These are phyloP conservation scores for Zonitis immaculata DNA, from an alignment of 2,888 invertebrate species.

Conservation along the genomic window DNA sequence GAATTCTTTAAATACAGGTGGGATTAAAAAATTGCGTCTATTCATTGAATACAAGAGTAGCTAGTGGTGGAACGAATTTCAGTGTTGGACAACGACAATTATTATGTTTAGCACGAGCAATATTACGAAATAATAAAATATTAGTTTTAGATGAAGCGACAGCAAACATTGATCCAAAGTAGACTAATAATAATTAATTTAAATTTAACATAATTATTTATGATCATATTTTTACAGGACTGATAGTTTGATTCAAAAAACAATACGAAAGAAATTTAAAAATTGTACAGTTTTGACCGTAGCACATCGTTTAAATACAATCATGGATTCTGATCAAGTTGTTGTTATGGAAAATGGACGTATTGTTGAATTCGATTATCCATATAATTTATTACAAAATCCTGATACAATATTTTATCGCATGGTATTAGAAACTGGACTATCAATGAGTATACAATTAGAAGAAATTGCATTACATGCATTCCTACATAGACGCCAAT, in stretches of 20 bases:
- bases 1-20: constrained; percentile 51
- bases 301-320: no score
- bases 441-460: constrained; percentile 24
- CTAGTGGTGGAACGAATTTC: constrained; percentile 72
- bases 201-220: background rate
- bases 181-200: constrained; percentile 36
- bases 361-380: constrained; percentile 52
- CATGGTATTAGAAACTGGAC: constrained; percentile 43
- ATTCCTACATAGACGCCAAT: constrained; percentile 3
- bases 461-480: constrained; percentile 17
- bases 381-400: constrained; percentile 44
- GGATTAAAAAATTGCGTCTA: constrained; percentile 62
- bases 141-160: constrained; percentile 90
- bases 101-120: constrained; percentile 81
- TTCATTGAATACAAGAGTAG: constrained; percentile 62
- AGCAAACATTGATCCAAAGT: constrained; percentile 85
- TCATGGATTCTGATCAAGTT: constrained; percentile 72
- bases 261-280: constrained; percentile 67
- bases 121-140: constrained; percentile 75
- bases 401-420: constrained; percentile 35
- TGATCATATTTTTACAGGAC: constrained; percentile 51
- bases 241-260: constrained; percentile 68
- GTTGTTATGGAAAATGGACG: constrained; percentile 55
- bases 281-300: constrained; percentile 77
- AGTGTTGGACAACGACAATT: constrained; percentile 87